Percentiles rank a stretch among this genome's conserved stretches.
Evolutionary conservation across 2,888 invertebrate species (phyloP).

Genomic region (Andrena minutula): DNA sequence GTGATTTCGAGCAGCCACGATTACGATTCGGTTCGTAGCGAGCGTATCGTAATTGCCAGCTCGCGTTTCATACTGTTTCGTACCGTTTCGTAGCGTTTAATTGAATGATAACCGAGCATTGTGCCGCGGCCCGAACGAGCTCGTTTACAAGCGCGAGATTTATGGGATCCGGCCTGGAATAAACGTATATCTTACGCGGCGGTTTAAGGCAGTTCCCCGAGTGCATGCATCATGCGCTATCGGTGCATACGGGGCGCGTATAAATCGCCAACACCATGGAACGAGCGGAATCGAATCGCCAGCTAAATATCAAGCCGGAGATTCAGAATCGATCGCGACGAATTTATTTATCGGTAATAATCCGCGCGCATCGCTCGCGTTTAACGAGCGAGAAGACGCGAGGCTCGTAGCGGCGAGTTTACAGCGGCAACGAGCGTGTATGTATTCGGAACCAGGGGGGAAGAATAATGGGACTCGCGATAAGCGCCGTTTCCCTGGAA

Average conservation of each 20-base stretch:
- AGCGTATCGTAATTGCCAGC: neutral
- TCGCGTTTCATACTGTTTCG: constrained; percentile 12
- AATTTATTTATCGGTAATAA: constrained; percentile 20
- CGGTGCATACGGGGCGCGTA: constrained; percentile 45
- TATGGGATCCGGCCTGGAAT: constrained; percentile 25
- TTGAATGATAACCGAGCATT: constrained; percentile 41
- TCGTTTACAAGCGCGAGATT: constrained; percentile 30
- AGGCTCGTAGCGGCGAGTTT: neutral
- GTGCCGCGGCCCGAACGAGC: constrained; percentile 6
- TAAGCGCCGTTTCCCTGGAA: neutral
- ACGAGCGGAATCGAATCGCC: constrained; percentile 24
- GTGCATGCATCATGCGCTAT: constrained; percentile 60
- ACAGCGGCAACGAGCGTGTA: neutral
- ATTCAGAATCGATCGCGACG: constrained; percentile 1
- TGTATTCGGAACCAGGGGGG: neutral
- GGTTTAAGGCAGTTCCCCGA: constrained; percentile 20
- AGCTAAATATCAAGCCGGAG: constrained; percentile 28
- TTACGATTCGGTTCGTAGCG: neutral
- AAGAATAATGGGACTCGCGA: constrained; percentile 21
- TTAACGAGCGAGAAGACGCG: neutral
- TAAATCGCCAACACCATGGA: constrained; percentile 28
- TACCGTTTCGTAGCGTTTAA: constrained; percentile 20
- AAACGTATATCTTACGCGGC: constrained; percentile 33
- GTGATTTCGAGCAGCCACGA: constrained; percentile 4
- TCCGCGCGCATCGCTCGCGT: neutral